Evolutionary conservation across 2,113 vertebrate species (phyloP).

Genomic region (Kobus ellipsiprymnus): DNA sequence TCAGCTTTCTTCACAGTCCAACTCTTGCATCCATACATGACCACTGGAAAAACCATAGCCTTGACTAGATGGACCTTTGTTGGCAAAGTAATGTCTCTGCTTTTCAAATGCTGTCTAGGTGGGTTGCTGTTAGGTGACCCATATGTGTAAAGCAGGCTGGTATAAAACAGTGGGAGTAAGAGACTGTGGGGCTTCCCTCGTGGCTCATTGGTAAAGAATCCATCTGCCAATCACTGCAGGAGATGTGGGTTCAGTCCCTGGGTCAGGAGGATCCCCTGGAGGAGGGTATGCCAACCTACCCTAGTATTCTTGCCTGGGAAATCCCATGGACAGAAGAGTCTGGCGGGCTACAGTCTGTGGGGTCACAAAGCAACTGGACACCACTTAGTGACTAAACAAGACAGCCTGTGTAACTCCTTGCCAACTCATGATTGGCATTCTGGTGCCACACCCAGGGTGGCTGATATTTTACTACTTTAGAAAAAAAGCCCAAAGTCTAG

Average conservation of each 20-base stretch:
- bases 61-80: no score
- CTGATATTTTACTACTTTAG: not conserved
- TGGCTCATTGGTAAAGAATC: not conserved
- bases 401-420: not conserved
- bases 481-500: not conserved
- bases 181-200: not conserved
- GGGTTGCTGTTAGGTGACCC: not conserved
- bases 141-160: accelerated
- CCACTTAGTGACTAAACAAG: not conserved
- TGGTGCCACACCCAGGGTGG: no score
- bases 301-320: not conserved
- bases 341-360: not conserved
- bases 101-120: no score
- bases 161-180: accelerated
- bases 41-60: no score
- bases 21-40: no score
- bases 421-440: not conserved
- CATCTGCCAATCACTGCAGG: not conserved
- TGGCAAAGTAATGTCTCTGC: no score
- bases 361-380: not conserved
- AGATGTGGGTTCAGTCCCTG: not conserved
- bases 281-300: not conserved
- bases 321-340: not conserved
- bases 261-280: not conserved
- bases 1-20: no score